These are phyloP conservation scores for Eupithecia abbreviata DNA, from an alignment of 2,888 invertebrate genomes.

Conservation along the genomic window DNA sequence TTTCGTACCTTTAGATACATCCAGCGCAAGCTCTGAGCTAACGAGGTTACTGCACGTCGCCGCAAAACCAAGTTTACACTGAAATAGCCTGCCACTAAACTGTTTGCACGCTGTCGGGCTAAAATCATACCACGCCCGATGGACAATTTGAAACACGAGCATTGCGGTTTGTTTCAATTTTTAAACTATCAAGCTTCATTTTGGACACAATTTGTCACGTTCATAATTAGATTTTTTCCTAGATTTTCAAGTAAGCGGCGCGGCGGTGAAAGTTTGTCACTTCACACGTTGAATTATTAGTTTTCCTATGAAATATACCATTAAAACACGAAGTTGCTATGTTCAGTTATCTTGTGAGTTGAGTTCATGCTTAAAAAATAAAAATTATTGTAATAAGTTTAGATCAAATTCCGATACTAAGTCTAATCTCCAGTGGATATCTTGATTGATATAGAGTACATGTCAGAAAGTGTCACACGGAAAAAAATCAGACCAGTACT, in stretches of 20 bases:
- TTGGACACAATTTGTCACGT: not conserved
- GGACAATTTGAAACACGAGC: slow-evolving; percentile 28
- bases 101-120: slow-evolving; percentile 45
- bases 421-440: not conserved
- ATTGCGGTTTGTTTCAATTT: slow-evolving; percentile 20
- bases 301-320: not conserved
- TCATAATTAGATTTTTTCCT: not conserved
- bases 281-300: not conserved
- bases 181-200: slow-evolving; percentile 5
- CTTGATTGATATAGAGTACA: not conserved
- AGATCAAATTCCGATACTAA: not conserved
- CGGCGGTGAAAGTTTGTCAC: not conserved
- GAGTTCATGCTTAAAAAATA: not conserved
- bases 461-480: not conserved
- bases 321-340: not conserved
- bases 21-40: slow-evolving; percentile 42
- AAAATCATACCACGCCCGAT: slow-evolving; percentile 23
- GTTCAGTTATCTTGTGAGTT: not conserved
- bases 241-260: not conserved
- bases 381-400: not conserved
- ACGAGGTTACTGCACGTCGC: slow-evolving; percentile 51
- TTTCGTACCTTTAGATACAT: not conserved
- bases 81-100: slow-evolving; percentile 58
- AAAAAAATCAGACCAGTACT: not conserved
- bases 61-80: slow-evolving; percentile 38